A percentile compares a stretch with the other conserved stretches of the same genome.
Conservation (phyloP, 2,797 vertebrate genomes). For the Ptychadena robeensis region DNA sequence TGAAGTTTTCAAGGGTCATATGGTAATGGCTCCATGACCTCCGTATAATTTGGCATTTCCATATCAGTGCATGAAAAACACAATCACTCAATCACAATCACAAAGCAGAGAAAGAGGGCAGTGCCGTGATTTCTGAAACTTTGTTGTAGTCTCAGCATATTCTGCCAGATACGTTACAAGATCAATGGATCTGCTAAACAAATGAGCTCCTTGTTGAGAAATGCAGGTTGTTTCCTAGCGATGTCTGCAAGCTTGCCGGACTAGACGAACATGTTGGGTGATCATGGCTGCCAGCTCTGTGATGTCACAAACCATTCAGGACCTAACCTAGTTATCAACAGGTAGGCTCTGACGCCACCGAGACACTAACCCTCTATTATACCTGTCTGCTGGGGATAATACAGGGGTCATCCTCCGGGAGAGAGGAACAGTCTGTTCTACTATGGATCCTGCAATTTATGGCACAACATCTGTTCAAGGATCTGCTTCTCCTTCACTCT, state of each 20-base stretch:
- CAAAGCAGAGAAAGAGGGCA: not conserved
- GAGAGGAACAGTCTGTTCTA: conserved; percentile 14
- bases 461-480: conserved; percentile 19
- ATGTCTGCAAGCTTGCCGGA: conserved; percentile 32
- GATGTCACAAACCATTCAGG: conserved; percentile 1
- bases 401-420: conserved; percentile 26
- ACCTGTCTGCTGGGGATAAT: conserved; percentile 33
- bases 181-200: conserved; percentile 39
- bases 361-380: conserved; percentile 31
- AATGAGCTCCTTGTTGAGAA: conserved; percentile 47
- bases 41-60: not conserved
- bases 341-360: conserved; percentile 28
- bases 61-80: not conserved
- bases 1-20: not conserved
- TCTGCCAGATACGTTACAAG: conserved; percentile 29
- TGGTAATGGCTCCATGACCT: not conserved
- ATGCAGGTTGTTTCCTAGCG: conserved; percentile 48
- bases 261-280: conserved; percentile 46
- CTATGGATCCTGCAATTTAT: conserved; percentile 20
- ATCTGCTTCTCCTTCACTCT: not conserved
- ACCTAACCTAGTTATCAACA: conserved; percentile 44
- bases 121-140: not conserved
- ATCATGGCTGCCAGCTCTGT: conserved; percentile 27
- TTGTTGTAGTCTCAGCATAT: not conserved
- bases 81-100: too few species aligned